Percentiles rank a stretch among this genome's conserved stretches.
These are phyloP conservation scores for Leptinotarsa tumamoca DNA, from an alignment of 2,888 invertebrate species.

Conservation along the genomic window DNA sequence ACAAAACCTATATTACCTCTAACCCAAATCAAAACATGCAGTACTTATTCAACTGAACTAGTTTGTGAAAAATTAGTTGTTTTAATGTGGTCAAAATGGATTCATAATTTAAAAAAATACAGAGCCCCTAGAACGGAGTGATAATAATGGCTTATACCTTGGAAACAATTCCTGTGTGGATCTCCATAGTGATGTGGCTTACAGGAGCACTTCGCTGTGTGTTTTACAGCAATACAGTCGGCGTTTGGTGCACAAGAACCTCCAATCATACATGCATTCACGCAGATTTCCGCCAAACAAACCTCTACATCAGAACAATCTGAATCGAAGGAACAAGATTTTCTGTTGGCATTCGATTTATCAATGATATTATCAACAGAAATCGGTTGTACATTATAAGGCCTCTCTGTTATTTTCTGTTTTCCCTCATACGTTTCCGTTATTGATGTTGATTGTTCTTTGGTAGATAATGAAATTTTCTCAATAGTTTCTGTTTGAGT, in stretches of 20 bases:
- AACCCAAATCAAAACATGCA: slow-evolving; percentile 50
- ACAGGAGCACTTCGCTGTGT: slow-evolving; percentile 75
- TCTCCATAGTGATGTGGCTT: slow-evolving; percentile 69
- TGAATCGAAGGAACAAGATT: slow-evolving; percentile 72
- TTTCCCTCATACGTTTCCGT: slow-evolving; percentile 16
- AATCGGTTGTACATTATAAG: slow-evolving; percentile 28
- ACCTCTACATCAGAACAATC: slow-evolving; percentile 75
- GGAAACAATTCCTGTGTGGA: slow-evolving; percentile 71
- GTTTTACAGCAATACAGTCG: slow-evolving; percentile 74
- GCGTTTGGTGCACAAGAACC: slow-evolving; percentile 72
- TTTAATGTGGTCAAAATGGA: slow-evolving; percentile 33
- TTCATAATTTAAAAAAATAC: slow-evolving; percentile 30
- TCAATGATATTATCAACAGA: slow-evolving; percentile 64
- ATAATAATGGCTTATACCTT: slow-evolving; percentile 69
- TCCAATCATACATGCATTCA: slow-evolving; percentile 72
- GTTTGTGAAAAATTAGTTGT: slow-evolving; percentile 51
- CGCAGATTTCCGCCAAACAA: slow-evolving; percentile 75
- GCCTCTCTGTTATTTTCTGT: not conserved
- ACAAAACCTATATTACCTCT: slow-evolving; percentile 33
- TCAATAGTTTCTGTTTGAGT: slow-evolving; percentile 8
- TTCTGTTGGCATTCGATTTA: slow-evolving; percentile 65
- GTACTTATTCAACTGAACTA: slow-evolving; percentile 37
- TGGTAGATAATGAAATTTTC: too few species aligned
- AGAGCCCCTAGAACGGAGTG: slow-evolving; percentile 28
- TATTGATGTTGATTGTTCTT: slow-evolving; percentile 2